A percentile compares a stretch with the other conserved stretches of the same genome.
Conservation (phyloP, 2,797 vertebrate species). For the Chelidonichthys spinosus region DNA sequence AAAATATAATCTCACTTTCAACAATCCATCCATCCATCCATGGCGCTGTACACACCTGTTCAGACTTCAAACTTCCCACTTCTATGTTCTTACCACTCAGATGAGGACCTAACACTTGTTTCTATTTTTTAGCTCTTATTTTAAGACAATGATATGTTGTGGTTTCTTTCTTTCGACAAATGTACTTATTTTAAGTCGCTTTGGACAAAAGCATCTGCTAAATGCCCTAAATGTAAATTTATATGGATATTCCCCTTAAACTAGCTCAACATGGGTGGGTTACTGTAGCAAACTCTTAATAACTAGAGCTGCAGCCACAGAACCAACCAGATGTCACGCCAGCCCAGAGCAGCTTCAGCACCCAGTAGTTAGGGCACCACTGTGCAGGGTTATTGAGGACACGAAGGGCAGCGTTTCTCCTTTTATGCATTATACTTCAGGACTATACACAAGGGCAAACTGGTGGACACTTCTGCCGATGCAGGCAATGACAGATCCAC, state of each 20-base stretch:
- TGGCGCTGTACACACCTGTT: no score
- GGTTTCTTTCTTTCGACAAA: no score
- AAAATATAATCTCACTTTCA: constrained; percentile 4
- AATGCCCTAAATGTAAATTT: no score
- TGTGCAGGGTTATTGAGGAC: constrained; percentile 61
- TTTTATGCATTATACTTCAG: constrained; percentile 12
- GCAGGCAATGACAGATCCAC: not conserved
- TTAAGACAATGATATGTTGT: no score
- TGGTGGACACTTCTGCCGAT: not conserved
- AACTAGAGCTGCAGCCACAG: constrained; percentile 50
- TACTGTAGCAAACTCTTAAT: constrained; percentile 29
- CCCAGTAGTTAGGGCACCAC: constrained; percentile 65
- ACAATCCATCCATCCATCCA: no score
- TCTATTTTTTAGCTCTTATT: no score
- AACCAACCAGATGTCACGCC: constrained; percentile 44
- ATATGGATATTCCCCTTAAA: constrained; percentile 20
- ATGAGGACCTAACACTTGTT: no score
- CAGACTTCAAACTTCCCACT: no score
- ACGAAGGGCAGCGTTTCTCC: constrained; percentile 27
- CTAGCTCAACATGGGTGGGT: constrained; percentile 37
- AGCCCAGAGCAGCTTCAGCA: constrained; percentile 54
- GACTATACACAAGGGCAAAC: not conserved
- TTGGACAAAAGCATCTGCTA: no score
- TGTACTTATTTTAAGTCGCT: no score
- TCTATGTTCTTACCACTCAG: no score